Percentiles rank a stretch among this genome's conserved stretches.
phyloP scores from a whole-genome alignment of 1,140 invertebrate species.

The Camponotus vicinus region DNA sequence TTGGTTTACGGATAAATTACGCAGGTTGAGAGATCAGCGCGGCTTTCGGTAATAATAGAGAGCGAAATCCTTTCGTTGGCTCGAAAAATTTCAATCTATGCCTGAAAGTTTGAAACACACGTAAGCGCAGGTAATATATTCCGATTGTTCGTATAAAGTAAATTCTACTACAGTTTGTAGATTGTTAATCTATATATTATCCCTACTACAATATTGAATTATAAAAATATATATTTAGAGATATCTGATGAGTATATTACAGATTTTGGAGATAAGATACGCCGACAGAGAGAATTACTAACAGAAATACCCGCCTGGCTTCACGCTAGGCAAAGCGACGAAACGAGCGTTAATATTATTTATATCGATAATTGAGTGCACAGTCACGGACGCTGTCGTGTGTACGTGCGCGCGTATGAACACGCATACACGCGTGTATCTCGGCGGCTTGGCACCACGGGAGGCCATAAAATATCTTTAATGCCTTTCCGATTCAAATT shows the following conservation, averaged over 20 bases:
- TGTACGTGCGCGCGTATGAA: conserved; percentile 6
- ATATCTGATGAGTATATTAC: not conserved
- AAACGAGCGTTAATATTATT: conserved; percentile 80
- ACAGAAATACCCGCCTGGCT: conserved; percentile 15
- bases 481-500: conserved; percentile 81
- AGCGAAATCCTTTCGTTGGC: not conserved
- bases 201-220: not conserved
- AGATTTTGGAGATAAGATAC: not conserved
- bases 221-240: not conserved
- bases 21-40: not conserved
- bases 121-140: not conserved
- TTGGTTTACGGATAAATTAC: conserved; percentile 20
- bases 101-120: too few species aligned
- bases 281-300: not conserved
- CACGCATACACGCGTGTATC: conserved; percentile 46
- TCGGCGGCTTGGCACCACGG: conserved; percentile 69
- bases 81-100: not conserved
- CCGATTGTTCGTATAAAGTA: not conserved
- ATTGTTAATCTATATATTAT: conserved; percentile 9
- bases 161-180: not conserved
- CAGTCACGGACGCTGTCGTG: conserved; percentile 58
- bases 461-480: conserved; percentile 80
- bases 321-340: conserved; percentile 60
- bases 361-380: conserved; percentile 79
- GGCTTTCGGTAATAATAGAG: conserved; percentile 20